Percentiles rank a stretch among this genome's conserved stretches.
Evolutionary conservation across 2,797 vertebrate species (phyloP).

Genomic region (Numenius phaeopus): DNA sequence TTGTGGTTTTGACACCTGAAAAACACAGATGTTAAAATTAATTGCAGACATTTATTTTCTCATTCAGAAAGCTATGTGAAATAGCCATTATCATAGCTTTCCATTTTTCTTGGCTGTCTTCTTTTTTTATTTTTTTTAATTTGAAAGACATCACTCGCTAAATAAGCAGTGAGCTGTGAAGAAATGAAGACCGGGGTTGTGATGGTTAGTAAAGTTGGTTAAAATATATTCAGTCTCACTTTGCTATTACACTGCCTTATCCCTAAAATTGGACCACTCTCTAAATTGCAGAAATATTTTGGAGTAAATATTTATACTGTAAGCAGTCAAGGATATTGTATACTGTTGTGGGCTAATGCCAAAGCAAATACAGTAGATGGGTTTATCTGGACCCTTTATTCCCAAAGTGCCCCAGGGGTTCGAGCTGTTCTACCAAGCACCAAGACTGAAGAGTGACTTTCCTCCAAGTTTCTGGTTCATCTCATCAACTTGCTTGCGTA

Average conservation of each 20-base stretch:
- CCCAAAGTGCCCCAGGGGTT: not conserved
- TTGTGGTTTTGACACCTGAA: not conserved
- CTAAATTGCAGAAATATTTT: not conserved
- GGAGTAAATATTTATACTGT: slow-evolving; percentile 25
- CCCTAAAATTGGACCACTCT: not conserved
- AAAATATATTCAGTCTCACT: not conserved
- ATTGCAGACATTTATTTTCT: not conserved
- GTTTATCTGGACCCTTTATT: not conserved
- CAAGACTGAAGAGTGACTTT: slow-evolving; percentile 13
- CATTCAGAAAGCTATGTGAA: not conserved
- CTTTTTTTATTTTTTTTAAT: not conserved
- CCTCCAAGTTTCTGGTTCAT: slow-evolving; percentile 29
- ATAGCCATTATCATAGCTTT: not conserved
- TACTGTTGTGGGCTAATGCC: not conserved
- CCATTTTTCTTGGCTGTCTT: not conserved
- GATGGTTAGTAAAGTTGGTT: not conserved
- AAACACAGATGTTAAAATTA: not conserved
- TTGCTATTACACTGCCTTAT: not conserved
- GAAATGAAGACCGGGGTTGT: not conserved
- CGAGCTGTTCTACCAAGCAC: not conserved
- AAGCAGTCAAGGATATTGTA: not conserved
- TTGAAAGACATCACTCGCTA: not conserved
- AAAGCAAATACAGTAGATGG: not conserved
- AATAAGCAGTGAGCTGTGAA: not conserved
- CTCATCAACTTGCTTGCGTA: slow-evolving; percentile 15